A percentile compares a stretch with the other conserved stretches of the same genome.
Conservation (phyloP, 1,140 invertebrate genomes). For the Phymorhynchus buccinoides region DNA sequence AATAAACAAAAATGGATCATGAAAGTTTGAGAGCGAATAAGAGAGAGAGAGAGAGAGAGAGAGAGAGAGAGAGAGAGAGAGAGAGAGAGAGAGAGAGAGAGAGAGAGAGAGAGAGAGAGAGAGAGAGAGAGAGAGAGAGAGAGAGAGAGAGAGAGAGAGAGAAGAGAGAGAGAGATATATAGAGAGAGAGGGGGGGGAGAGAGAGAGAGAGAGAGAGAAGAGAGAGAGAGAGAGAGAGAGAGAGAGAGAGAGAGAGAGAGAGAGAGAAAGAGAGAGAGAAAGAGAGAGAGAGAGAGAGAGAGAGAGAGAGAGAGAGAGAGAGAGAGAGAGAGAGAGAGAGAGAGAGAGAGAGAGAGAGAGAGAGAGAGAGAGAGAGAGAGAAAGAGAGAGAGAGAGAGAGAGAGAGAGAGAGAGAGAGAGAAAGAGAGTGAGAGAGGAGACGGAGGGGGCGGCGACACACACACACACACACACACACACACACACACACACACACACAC, state of each 20-base stretch:
- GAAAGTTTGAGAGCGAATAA: neutral
- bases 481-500: no score
- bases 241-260: neutral
- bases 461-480: no score
- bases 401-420: neutral
- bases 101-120: neutral
- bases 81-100: constrained; percentile 23
- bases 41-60: neutral
- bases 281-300: neutral
- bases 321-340: neutral
- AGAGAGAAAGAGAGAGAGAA: neutral
- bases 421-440: no score
- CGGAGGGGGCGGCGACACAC: no score
- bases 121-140: constrained; percentile 4
- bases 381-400: neutral
- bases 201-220: neutral
- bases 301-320: constrained; percentile 5
- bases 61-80: neutral
- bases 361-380: neutral
- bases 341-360: neutral
- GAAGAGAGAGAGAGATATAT: neutral
- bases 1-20: no score
- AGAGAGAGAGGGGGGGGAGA: neutral
- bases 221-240: no score
- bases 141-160: neutral